Conservation (phyloP, 35 echinoderm and acorn worm species). For the Chiridota heheva region DNA sequence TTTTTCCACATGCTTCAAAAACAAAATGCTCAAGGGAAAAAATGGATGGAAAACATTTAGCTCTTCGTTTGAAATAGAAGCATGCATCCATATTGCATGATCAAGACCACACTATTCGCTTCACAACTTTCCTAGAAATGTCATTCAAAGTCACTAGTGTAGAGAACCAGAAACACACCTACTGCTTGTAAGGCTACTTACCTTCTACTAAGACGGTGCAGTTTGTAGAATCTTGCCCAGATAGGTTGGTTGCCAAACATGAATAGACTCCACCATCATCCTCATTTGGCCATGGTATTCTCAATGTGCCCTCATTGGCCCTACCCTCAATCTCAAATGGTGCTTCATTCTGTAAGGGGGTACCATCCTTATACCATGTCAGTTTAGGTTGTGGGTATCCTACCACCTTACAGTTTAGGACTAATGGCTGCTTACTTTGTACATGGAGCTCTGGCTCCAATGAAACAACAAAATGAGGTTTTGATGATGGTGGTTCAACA, state of each 20-base stretch:
- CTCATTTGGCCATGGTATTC: background rate
- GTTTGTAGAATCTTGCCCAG: conserved; percentile 40
- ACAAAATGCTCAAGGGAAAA: no score
- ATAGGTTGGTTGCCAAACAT: conserved; percentile 50
- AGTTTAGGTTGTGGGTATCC: conserved; percentile 18
- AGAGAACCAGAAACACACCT: no score
- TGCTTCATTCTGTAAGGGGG: background rate
- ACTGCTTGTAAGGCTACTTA: conserved; percentile 4
- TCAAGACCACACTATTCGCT: no score
- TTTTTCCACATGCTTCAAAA: no score
- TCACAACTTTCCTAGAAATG: no score
- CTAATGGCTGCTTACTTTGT: conserved; percentile 3
- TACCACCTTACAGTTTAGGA: conserved; percentile 23
- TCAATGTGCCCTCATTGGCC: conserved; percentile 9
- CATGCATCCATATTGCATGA: no score
- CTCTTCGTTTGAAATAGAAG: no score
- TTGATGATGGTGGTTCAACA: conserved; percentile 11
- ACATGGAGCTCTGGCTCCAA: conserved; percentile 12
- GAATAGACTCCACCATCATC: conserved; percentile 53
- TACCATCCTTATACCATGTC: conserved; percentile 15
- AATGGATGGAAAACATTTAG: no score
- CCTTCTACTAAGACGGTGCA: conserved; percentile 27
- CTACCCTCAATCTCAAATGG: conserved; percentile 5
- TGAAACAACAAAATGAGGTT: conserved; percentile 1
- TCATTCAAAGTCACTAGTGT: no score